Evolutionary conservation across 2,888 invertebrate species (phyloP).

Genomic region (Orchestes rusci): DNA sequence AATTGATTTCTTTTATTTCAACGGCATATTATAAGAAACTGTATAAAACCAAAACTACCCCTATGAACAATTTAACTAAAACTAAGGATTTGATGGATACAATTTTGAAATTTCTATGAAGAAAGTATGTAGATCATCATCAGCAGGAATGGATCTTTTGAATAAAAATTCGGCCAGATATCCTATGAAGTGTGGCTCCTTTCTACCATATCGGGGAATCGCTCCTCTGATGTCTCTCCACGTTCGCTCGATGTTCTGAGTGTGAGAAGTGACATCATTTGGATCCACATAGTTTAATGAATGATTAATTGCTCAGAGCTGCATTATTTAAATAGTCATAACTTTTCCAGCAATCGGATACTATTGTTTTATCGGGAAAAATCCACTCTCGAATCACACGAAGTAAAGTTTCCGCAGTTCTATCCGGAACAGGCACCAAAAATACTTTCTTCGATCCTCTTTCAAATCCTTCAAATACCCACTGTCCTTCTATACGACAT

Average conservation of each 20-base stretch:
- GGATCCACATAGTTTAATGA: slow-evolving; percentile 1
- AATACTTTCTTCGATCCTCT: slow-evolving; percentile 2
- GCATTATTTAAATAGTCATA: neutral
- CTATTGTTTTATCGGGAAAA: neutral
- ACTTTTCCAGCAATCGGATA: neutral
- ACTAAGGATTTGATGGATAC: too few species aligned
- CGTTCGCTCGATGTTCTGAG: slow-evolving; percentile 4
- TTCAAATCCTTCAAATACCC: slow-evolving; percentile 5
- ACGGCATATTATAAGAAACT: too few species aligned
- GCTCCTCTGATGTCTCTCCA: slow-evolving; percentile 1
- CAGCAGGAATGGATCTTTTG: too few species aligned
- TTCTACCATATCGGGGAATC: slow-evolving; percentile 4
- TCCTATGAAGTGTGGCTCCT: neutral
- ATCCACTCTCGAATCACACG: neutral
- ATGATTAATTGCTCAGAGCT: slow-evolving; percentile 4
- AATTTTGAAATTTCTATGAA: too few species aligned
- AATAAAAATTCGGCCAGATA: slow-evolving; percentile 3
- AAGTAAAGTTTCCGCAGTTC: slow-evolving; percentile 1
- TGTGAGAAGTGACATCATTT: neutral
- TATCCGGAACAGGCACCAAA: slow-evolving; percentile 1
- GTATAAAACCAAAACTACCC: too few species aligned
- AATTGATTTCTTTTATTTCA: neutral
- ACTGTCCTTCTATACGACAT: slow-evolving; percentile 3
- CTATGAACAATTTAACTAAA: too few species aligned
- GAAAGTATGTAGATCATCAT: too few species aligned